Percentiles rank a stretch among this genome's conserved stretches.
These are phyloP conservation scores for Mastigias papua DNA, from an alignment of 30 jellyfish, hydroid and myxozoan genomes.

Conservation along the genomic window DNA sequence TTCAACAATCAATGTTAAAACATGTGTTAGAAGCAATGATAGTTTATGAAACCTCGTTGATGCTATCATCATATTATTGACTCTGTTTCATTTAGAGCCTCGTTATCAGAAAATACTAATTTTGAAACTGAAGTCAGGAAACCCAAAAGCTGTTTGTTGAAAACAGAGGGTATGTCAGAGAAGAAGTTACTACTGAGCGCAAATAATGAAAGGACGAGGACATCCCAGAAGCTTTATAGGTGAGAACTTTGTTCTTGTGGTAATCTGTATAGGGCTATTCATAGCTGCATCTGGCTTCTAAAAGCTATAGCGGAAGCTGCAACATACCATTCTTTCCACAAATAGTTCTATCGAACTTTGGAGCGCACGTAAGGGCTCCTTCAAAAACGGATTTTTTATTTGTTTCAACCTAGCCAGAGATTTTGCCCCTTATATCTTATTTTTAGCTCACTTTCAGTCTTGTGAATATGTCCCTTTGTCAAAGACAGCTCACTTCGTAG, in stretches of 20 bases:
- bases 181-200: constrained; percentile 12
- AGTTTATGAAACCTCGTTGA: background rate
- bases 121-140: background rate
- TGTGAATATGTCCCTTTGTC: no score
- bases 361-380: no score
- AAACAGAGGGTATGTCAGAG: constrained; percentile 34
- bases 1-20: no score
- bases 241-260: background rate
- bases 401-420: no score
- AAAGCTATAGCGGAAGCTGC: no score
- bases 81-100: background rate
- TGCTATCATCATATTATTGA: background rate
- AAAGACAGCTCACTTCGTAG: no score
- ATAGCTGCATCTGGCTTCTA: background rate
- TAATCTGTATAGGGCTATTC: background rate
- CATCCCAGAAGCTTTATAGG: constrained; percentile 40
- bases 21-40: no score
- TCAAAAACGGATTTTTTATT: no score
- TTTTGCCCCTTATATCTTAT: no score
- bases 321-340: no score
- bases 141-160: background rate
- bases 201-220: background rate
- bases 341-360: no score
- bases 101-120: background rate
- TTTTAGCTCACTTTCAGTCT: no score